Evolutionary conservation across 1,140 invertebrate species (phyloP).

Genomic region (Eufriesea mexicana): DNA sequence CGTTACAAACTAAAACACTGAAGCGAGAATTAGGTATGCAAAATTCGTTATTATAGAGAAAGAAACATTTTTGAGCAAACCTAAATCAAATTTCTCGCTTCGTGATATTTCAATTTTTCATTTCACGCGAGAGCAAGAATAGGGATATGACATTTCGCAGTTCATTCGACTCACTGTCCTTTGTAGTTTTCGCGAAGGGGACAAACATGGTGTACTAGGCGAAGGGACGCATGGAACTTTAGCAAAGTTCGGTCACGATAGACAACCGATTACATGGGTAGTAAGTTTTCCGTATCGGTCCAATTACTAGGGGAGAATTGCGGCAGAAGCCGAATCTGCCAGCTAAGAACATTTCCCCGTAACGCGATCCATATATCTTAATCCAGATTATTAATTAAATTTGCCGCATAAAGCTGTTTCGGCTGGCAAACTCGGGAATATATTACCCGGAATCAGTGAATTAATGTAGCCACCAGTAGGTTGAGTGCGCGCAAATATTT

Average conservation of each 20-base stretch:
- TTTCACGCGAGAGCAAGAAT: neutral
- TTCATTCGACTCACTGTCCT: neutral
- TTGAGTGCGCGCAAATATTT: conserved; percentile 51
- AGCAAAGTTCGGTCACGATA: conserved; percentile 37
- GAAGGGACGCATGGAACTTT: conserved; percentile 24
- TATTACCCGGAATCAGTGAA: conserved; percentile 71
- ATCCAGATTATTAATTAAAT: conserved; percentile 79
- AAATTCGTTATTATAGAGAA: too few species aligned
- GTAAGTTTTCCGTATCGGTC: conserved; percentile 76
- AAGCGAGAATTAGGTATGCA: too few species aligned
- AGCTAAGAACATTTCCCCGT: conserved; percentile 70
- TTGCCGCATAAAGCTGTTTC: conserved; percentile 74
- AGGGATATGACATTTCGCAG: too few species aligned
- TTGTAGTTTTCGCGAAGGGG: too few species aligned
- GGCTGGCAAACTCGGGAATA: conserved; percentile 70
- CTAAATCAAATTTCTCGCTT: too few species aligned
- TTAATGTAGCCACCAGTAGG: conserved; percentile 67
- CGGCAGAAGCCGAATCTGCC: conserved; percentile 66
- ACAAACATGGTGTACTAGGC: neutral
- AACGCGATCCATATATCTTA: conserved; percentile 69
- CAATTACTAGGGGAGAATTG: conserved; percentile 69
- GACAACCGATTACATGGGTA: conserved; percentile 65
- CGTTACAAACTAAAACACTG: too few species aligned
- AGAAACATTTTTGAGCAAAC: too few species aligned
- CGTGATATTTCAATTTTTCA: too few species aligned